Base-by-base conservation (phyloP, 2,797 vertebrate genomes). In the Enteromius fasciolatus region DNA sequence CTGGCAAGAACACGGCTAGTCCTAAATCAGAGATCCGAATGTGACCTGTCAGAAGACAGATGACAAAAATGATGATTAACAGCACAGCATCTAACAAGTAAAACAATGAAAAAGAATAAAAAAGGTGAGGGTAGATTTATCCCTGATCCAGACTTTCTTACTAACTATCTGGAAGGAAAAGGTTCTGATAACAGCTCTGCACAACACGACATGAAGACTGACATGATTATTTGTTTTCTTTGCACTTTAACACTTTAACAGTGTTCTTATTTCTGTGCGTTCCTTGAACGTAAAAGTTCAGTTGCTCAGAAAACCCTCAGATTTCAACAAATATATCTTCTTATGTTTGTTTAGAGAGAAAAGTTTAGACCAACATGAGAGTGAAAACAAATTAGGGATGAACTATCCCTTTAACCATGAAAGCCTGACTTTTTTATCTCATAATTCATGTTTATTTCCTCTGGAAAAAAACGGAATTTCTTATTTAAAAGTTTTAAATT, bases 11-110 rank as follows among this genome's bases (percentile, higher is more conserved):
- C 70, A 96, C 89, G 0, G 96, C 96, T 86, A 97, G 89, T 10
- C 96, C 96, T 87, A 97, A 91, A 88, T 97, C 96, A 8, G 96
- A 97, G 89, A 97, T 95, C 54, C 96, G 92, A 87, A 97, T 95
- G 85, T 97, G 96, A 64, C 96, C 96, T 97, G 78, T 0, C 28
- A 48, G 73, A 28, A 14, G 33, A 31, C 33, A 48, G 73, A 28
- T 11, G 33, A 31, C 33, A n/a, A 31, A 31, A 63, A 7, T 61
- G 28, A 63, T n/a, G 1, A 78, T 46, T 46, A 15, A 7, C 18
- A 46, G 4, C 3, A 61, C 25, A 28, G 57, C n/a, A 28, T 68
- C 17, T 54, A 61, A 44, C 12, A 46, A 33, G 4, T 54, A 50
- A 36, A 39, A 50, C 3, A 1, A n/a, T 44, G 3, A 39, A 28